Percentiles rank a stretch among this genome's conserved stretches.
phyloP scores from a whole-genome alignment of 2,797 vertebrate species.

The Gadopsis marmoratus region DNA sequence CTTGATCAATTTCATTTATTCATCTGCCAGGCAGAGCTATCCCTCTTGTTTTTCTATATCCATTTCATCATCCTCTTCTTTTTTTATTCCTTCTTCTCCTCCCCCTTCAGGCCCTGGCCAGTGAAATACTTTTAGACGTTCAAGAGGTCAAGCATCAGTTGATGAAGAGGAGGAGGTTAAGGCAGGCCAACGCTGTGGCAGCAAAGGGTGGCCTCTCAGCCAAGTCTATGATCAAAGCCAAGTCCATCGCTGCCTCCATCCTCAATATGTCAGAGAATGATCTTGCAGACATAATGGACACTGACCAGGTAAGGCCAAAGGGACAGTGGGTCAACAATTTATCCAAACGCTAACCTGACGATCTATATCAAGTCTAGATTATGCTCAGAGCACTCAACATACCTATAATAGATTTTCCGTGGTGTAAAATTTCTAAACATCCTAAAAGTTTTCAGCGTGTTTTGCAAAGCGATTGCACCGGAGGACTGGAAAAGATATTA shows the following conservation, averaged over 20 bases:
- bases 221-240: slow-evolving; percentile 90
- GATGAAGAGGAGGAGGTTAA: slow-evolving; percentile 87
- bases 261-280: slow-evolving; percentile 93
- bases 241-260: slow-evolving; percentile 92
- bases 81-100: slow-evolving; percentile 66
- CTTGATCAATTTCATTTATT: slow-evolving; percentile 86
- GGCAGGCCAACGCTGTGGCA: slow-evolving; percentile 76
- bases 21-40: slow-evolving; percentile 78
- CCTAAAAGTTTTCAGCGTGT: slow-evolving; percentile 51
- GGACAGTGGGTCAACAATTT: slow-evolving; percentile 49
- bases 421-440: slow-evolving; percentile 50
- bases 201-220: slow-evolving; percentile 80
- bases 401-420: slow-evolving; percentile 61
- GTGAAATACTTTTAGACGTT: slow-evolving; percentile 88
- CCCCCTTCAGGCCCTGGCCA: slow-evolving; percentile 86
- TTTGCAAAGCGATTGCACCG: slow-evolving; percentile 43
- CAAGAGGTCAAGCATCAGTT: slow-evolving; percentile 85
- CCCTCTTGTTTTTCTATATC: slow-evolving; percentile 78
- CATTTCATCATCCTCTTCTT: slow-evolving; percentile 79
- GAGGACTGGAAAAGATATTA: slow-evolving; percentile 42
- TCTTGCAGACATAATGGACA: slow-evolving; percentile 90
- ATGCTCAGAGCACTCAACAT: slow-evolving; percentile 44
- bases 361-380: slow-evolving; percentile 62
- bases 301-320: slow-evolving; percentile 86
- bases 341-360: slow-evolving; percentile 55